Conservation (phyloP, 1,140 invertebrate species). For the Euura saliciscinereae region DNA sequence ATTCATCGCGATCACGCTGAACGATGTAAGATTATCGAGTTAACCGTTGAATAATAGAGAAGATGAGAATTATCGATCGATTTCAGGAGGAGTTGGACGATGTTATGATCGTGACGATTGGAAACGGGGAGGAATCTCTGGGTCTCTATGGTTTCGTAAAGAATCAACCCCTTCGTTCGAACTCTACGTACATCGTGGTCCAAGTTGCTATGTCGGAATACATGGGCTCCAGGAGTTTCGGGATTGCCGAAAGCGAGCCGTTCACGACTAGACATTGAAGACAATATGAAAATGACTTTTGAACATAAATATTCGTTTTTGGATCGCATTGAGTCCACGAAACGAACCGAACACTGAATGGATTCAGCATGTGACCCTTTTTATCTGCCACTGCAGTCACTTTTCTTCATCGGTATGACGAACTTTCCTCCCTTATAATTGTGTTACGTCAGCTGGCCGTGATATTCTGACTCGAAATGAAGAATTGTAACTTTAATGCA, state of each 20-base stretch:
- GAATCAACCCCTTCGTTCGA: slow-evolving; percentile 11
- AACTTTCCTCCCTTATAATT: not conserved
- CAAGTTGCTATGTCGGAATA: slow-evolving; percentile 17
- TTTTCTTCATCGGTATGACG: no score
- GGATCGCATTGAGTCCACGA: no score
- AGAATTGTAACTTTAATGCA: not conserved
- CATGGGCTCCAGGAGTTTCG: slow-evolving; percentile 14
- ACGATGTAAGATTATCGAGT: not conserved
- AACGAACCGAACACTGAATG: no score
- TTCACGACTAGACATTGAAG: not conserved
- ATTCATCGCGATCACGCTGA: slow-evolving; percentile 11
- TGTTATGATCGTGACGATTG: slow-evolving; percentile 10
- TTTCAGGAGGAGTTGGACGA: slow-evolving; percentile 15
- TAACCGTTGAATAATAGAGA: not conserved
- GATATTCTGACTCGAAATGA: not conserved
- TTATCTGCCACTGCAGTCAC: no score
- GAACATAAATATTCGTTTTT: not conserved
- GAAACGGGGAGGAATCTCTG: slow-evolving; percentile 10
- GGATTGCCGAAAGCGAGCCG: slow-evolving; percentile 12
- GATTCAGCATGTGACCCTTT: no score
- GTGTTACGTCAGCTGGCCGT: not conserved
- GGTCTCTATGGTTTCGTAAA: slow-evolving; percentile 10
- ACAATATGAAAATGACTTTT: not conserved
- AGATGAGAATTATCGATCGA: not conserved
- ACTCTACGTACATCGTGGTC: slow-evolving; percentile 11